These are phyloP conservation scores for Coluber constrictor DNA, from an alignment of 2,797 vertebrate species.

Conservation along the genomic window DNA sequence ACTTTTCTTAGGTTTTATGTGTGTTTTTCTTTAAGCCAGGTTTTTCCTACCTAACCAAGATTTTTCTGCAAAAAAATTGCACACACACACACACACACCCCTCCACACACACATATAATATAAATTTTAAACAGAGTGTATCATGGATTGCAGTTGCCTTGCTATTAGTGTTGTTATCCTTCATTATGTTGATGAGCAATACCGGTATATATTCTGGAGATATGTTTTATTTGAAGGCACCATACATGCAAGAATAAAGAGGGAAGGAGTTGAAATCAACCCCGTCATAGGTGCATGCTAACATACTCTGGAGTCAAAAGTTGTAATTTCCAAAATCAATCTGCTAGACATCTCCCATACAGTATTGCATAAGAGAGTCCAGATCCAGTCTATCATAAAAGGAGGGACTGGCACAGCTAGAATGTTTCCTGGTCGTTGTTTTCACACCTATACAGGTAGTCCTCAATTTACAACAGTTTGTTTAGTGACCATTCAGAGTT, in stretches of 20 bases:
- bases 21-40: no score
- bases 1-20: no score
- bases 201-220: background rate
- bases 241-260: background rate
- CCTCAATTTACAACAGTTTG: background rate
- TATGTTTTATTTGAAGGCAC: background rate
- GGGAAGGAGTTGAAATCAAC: background rate
- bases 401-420: background rate
- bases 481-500: background rate
- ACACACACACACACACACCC: no score
- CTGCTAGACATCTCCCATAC: background rate
- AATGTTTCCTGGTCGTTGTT: background rate
- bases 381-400: background rate
- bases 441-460: background rate
- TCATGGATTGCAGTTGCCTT: background rate
- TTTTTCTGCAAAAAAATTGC: no score
- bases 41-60: no score
- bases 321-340: background rate
- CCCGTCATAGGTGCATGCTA: background rate
- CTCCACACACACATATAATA: background rate
- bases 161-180: background rate
- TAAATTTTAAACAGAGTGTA: slow-evolving; percentile 17
- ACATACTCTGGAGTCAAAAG: background rate
- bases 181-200: background rate
- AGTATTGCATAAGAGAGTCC: background rate